Evolutionary conservation across 2,113 vertebrate genomes (phyloP), one percentile per base, ranked within the genome.

Genomic region (Anolis carolinensis): DNA sequence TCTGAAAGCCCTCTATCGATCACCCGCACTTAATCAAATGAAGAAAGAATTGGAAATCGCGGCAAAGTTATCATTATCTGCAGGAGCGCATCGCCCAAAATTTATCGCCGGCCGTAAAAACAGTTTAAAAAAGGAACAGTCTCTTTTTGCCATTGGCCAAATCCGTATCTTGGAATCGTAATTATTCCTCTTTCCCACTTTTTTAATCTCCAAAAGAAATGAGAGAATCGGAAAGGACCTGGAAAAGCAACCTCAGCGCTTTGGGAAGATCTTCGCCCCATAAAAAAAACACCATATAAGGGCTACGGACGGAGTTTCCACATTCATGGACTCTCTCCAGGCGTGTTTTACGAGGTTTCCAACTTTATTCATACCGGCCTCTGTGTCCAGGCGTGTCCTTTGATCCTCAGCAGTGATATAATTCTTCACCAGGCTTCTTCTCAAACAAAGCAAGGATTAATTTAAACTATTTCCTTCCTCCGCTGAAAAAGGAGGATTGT

Each of bases 11-110:
- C 76, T n/a, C 16, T 73, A 73, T 72, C 27, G 7, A 4, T 80
- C 68, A n/a, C 67, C 63, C 36, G 34, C 20, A 36, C 59, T 87
- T 89, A 81, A 87, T 89, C 84, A 91, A 84, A 89, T 74, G 23
- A 81, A 82, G 48, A 83, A 36, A 6, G 79, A 81, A 79, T n/a
- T 1, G 36, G 50, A 81, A 87, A 80, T 1, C 48, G 70, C 14
- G 63, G 63, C 68, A 39, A 73, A 76, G 65, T 80, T 52, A 34
- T 83, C 52, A 39, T 72, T 50, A 71, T 9, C 1, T 27, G n/a
- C 62, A 27, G 23, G 1, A 48, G 44, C 63, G 36, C 25, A 59
- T 7, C 84, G 81, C 79, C 79, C 63, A 86, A 85, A 86, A 86
- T 76, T 80, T 84, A 83, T 1, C 3, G 48, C 77, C 8, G 0